Conservation (phyloP, 2,888 invertebrate species). For the Campopleginae sp. region DNA sequence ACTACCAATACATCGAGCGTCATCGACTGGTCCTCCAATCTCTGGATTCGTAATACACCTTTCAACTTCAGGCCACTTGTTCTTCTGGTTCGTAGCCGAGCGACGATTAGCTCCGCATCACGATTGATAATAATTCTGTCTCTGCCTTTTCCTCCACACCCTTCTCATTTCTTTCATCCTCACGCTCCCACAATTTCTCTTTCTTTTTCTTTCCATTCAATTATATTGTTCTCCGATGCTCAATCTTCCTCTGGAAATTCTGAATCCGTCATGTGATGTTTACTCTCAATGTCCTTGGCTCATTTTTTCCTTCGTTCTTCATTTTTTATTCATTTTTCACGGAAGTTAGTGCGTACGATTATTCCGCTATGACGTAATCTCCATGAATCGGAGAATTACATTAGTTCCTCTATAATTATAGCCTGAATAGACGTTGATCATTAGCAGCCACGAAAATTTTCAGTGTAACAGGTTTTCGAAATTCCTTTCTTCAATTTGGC, state of each 20-base stretch:
- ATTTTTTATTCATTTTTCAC: background rate
- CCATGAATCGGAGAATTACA: background rate
- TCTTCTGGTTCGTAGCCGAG: constrained; percentile 70
- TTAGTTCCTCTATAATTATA: background rate
- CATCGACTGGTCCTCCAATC: constrained; percentile 72
- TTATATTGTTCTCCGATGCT: constrained; percentile 37
- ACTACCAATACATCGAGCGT: constrained; percentile 52
- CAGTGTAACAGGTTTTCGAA: no score
- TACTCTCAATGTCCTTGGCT: constrained; percentile 39
- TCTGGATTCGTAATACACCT: constrained; percentile 78
- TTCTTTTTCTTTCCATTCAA: constrained; percentile 51
- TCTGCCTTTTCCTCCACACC: constrained; percentile 53
- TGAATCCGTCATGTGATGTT: constrained; percentile 37
- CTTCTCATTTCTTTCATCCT: constrained; percentile 47
- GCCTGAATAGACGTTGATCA: background rate
- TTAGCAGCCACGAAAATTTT: no score
- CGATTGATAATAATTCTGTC: constrained; percentile 67
- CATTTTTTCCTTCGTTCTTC: background rate
- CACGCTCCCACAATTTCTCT: constrained; percentile 14
- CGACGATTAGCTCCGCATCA: constrained; percentile 76
- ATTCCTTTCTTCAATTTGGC: no score
- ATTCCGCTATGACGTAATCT: background rate
- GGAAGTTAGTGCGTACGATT: background rate
- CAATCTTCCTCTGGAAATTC: constrained; percentile 29
- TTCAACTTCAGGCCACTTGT: constrained; percentile 78